These are phyloP conservation scores for Yponomeuta plumbellus DNA, from an alignment of 2,888 invertebrate species.

Conservation along the genomic window DNA sequence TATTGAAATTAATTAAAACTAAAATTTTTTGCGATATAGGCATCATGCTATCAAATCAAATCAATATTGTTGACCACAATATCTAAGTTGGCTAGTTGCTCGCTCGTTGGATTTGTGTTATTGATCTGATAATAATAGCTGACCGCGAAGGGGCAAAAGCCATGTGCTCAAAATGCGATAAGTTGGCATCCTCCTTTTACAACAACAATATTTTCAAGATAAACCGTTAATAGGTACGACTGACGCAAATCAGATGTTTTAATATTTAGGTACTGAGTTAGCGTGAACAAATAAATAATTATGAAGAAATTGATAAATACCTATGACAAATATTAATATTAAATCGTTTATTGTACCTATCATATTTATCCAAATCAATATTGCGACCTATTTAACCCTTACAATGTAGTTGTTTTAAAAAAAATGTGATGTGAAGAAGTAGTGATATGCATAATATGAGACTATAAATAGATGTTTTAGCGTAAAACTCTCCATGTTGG, in stretches of 20 bases:
- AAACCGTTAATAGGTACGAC: not conserved
- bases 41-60: too few relatives aligned
- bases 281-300: conserved; percentile 31
- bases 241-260: not conserved
- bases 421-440: conserved; percentile 29
- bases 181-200: conserved; percentile 1
- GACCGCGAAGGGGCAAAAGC: conserved; percentile 3
- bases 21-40: too few relatives aligned
- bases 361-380: conserved; percentile 29
- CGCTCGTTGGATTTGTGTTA: not conserved
- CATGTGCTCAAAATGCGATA: conserved; percentile 6
- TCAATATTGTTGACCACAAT: not conserved
- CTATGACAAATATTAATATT: conserved; percentile 29
- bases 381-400: conserved; percentile 42
- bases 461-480: conserved; percentile 29
- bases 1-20: too few relatives aligned
- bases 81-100: not conserved
- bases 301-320: conserved; percentile 31
- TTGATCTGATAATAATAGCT: conserved; percentile 2
- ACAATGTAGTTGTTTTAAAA: conserved; percentile 50
- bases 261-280: not conserved
- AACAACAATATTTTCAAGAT: conserved; percentile 9
- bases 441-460: conserved; percentile 16
- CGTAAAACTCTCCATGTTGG: conserved; percentile 51
- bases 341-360: conserved; percentile 11